A percentile compares a stretch with the other conserved stretches of the same genome.
Evolutionary conservation across 2,797 vertebrate species (phyloP).

Genomic region (Cirrhinus molitorella): DNA sequence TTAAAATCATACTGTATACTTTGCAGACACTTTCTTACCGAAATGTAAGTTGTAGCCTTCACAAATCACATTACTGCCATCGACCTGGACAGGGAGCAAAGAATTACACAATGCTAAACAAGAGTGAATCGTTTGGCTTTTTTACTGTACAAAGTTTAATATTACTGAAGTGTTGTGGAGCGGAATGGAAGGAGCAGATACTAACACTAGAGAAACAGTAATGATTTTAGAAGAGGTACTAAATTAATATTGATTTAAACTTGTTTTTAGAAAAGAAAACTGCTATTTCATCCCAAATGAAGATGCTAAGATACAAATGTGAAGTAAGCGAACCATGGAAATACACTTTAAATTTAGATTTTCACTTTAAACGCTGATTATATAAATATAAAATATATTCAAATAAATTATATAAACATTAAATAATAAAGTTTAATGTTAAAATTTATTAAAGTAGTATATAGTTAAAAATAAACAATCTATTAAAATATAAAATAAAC

Average conservation of each 20-base stretch:
- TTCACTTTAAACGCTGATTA: too few species aligned
- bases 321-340: too few species aligned
- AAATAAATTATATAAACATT: too few species aligned
- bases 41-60: neutral
- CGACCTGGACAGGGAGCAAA: neutral
- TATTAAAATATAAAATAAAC: too few species aligned
- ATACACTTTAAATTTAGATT: too few species aligned
- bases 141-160: neutral
- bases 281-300: neutral
- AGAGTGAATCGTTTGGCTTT: neutral
- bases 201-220: neutral
- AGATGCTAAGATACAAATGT: neutral
- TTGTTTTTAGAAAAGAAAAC: neutral
- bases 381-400: too few species aligned
- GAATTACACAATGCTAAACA: neutral
- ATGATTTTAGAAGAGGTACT: neutral
- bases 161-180: neutral
- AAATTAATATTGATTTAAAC: neutral
- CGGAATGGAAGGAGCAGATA: neutral
- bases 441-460: too few species aligned
- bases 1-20: neutral
- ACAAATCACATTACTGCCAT: conserved; percentile 28
- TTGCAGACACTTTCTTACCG: neutral
- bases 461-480: too few species aligned
- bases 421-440: too few species aligned